Percentiles rank a stretch among this genome's conserved stretches.
These are phyloP conservation scores for Parapristionchus giblindavisi DNA, from an alignment of 2,888 invertebrate species.

Conservation along the genomic window DNA sequence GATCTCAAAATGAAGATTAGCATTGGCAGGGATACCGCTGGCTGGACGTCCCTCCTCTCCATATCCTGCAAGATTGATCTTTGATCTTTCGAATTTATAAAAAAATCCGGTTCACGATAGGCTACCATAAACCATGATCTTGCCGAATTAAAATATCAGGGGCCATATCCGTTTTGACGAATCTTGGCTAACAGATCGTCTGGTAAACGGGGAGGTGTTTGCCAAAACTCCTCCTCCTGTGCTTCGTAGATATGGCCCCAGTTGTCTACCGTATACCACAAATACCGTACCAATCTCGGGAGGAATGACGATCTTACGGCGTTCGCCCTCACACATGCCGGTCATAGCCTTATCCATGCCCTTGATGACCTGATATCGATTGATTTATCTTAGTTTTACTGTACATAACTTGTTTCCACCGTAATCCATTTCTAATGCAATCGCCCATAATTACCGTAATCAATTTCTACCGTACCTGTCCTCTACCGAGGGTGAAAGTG, in stretches of 20 bases:
- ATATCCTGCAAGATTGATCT: conserved; percentile 54
- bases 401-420: background rate
- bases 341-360: conserved; percentile 68
- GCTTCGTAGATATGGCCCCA: too few species aligned
- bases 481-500: conserved; percentile 61
- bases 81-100: background rate
- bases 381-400: background rate
- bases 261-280: conserved; percentile 5
- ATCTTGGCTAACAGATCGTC: too few species aligned
- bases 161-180: too few species aligned
- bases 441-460: background rate
- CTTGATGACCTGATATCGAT: conserved; percentile 51
- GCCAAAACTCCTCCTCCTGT: too few species aligned
- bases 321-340: conserved; percentile 68
- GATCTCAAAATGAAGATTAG: conserved; percentile 67
- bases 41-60: conserved; percentile 64
- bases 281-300: conserved; percentile 57
- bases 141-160: background rate
- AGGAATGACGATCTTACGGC: conserved; percentile 64
- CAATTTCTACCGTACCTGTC: conserved; percentile 49
- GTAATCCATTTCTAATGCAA: background rate
- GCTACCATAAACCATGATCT: background rate
- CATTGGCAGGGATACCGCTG: conserved; percentile 60
- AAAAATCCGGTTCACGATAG: background rate
- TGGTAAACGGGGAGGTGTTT: too few species aligned